A percentile compares a stretch with the other conserved stretches of the same genome.
These are phyloP conservation scores for Channa striata DNA, from an alignment of 2,797 vertebrate genomes.

Conservation along the genomic window DNA sequence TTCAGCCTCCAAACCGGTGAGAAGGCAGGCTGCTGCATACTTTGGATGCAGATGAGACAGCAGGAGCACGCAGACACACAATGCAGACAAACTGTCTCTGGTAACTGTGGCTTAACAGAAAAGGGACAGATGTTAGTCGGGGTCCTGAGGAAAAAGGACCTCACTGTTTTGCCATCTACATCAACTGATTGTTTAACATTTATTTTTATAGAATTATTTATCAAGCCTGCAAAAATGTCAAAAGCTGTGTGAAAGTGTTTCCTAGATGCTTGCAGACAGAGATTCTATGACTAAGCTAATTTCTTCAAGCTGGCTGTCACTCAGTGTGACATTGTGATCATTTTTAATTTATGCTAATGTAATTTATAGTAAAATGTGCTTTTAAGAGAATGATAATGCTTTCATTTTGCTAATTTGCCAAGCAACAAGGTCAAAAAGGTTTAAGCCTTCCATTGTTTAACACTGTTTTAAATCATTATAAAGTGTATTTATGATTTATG, in stretches of 20 bases:
- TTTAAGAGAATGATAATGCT: neutral
- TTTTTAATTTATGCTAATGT: neutral
- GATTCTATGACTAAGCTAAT: neutral
- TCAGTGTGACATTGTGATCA: no score
- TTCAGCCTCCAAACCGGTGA: neutral
- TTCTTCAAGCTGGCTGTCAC: neutral
- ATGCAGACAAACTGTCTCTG: constrained; percentile 25
- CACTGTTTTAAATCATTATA: neutral
- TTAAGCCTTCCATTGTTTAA: neutral
- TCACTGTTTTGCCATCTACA: neutral
- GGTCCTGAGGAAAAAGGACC: neutral
- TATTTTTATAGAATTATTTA: no score
- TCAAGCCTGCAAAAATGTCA: no score
- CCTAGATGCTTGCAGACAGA: neutral
- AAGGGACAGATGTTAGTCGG: constrained; percentile 14
- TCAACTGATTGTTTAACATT: neutral
- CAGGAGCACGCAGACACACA: constrained; percentile 15
- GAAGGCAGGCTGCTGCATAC: neutral
- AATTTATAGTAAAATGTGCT: neutral
- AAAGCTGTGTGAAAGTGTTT: no score
- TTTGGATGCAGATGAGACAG: constrained; percentile 37
- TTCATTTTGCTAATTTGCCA: no score
- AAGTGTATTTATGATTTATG: neutral
- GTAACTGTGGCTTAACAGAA: constrained; percentile 22
- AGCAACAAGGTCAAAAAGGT: no score